Base-by-base conservation (phyloP, 2,113 vertebrate species). In the Sclerurus mexicanus region DNA sequence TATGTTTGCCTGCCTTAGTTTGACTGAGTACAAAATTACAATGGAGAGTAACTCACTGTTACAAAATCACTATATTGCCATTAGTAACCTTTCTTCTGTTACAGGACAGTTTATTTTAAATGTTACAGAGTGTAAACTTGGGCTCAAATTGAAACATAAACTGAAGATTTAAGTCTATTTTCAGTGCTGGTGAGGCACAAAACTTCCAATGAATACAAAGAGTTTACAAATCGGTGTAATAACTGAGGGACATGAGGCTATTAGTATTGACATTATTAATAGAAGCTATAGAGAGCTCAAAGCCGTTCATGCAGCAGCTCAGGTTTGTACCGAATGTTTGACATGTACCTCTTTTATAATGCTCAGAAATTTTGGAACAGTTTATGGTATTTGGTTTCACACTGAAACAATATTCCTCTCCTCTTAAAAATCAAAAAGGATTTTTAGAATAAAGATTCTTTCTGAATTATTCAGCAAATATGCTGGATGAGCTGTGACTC, bases 401-500 rank as follows among this genome's bases (percentile, higher is more conserved):
- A 55, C 20, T 66, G 83, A 71, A 94, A 84, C 63, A 78, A 92
- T 90, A 85, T 47, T 39, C 35, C 31, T 23, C 25, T 27, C 23
- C 37, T 78, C 76, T 40, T 69, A 93, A 96, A 95, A 95, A 78
- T 39, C 49, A 81, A 62, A 58, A 46, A 22, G 2, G 6, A 28
- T 68, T 91, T 93, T 83, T 19, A 83, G 80, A 90, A 93, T 90
- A 73, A 90, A 93, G 64, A 7, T 24, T 90, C 89, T 92, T 91
- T 73, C 69, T 92, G 72, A 50, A 52, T 95, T 97, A 91, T 93
- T 98, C 95, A 89, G 89, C 78, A 96, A 97, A 97, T 78, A 60
- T 84, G 90, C 72, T 93, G 95, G 95, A 96, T 92, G 83, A 96
- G 85, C 91, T 95, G 87, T 83, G 72, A 95, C 96, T 98, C 95